Base-by-base conservation (phyloP, 1,140 invertebrate genomes). In the Stratiolaelaps scimitus region DNA sequence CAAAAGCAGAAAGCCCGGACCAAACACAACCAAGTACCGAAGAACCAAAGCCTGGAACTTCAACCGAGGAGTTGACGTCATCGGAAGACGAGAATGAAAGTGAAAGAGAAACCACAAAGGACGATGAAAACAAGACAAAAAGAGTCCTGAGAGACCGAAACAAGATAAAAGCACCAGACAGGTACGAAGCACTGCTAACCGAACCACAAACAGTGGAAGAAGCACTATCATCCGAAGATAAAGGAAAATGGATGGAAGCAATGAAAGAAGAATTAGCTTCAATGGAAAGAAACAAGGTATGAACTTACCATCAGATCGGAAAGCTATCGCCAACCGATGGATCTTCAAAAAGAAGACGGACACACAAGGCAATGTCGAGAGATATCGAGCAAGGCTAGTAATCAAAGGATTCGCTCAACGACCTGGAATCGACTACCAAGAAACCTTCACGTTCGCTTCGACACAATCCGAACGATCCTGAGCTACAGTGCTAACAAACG, bases 241-340 rank as follows among this genome's bases (percentile, higher is more conserved):
- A n/a, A n/a, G n/a, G n/a, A n/a, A n/a, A n/a, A n/a, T n/a, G n/a
- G n/a, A n/a, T n/a, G n/a, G n/a, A n/a, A n/a, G n/a, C n/a, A n/a
- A n/a, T n/a, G n/a, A n/a, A n/a, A n/a, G n/a, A n/a, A n/a, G n/a
- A n/a, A n/a, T n/a, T n/a, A n/a, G n/a, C n/a, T n/a, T n/a, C n/a
- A n/a, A n/a, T n/a, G n/a, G n/a, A n/a, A n/a, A n/a, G n/a, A n/a
- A n/a, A n/a, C n/a, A n/a, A n/a, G n/a, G n/a, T n/a, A n/a, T n/a
- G n/a, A n/a, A n/a, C n/a, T n/a, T n/a, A n/a, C n/a, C n/a, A n/a
- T n/a, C n/a, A n/a, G n/a, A n/a, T n/a, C n/a, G 56, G 43, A 70
- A 46, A 64, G 48, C 48, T 7, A 67, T 75, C 29, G 71, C 44
- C 74, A 75, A 70, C 65, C 47, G 64, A 69, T 77, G 74, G 74